These are phyloP conservation scores for Chelon auratus DNA, from an alignment of 2,797 vertebrate species.

Conservation along the genomic window DNA sequence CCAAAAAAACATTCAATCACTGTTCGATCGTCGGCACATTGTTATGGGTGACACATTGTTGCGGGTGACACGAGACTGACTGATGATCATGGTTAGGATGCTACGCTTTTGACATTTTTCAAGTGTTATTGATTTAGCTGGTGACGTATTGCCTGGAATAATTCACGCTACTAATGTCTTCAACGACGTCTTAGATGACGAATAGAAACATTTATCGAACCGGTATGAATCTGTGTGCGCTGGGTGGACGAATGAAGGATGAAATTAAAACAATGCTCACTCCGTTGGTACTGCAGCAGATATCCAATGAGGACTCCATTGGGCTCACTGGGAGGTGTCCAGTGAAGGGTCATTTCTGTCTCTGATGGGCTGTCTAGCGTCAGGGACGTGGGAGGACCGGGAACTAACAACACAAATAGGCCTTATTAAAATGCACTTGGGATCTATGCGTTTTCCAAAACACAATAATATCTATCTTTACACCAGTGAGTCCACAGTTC, in stretches of 20 bases:
- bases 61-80: constrained; percentile 49
- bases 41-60: constrained; percentile 16
- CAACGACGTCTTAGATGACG: background rate
- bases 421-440: constrained; percentile 21
- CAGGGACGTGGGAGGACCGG: constrained; percentile 84
- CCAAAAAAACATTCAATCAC: constrained; percentile 52
- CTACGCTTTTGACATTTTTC: constrained; percentile 41
- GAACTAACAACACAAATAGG: constrained; percentile 80
- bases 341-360: constrained; percentile 87
- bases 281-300: constrained; percentile 83
- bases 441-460: background rate
- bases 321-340: constrained; percentile 84
- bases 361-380: constrained; percentile 86
- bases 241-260: background rate
- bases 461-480: constrained; percentile 14
- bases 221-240: too few species aligned
- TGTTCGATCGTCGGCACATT: constrained; percentile 17
- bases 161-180: constrained; percentile 1
- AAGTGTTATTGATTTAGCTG: constrained; percentile 53
- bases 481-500: background rate
- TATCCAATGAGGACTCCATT: constrained; percentile 88
- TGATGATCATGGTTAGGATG: constrained; percentile 61
- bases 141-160: constrained; percentile 9
- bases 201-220: background rate
- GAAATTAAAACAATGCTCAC: constrained; percentile 71